phyloP scores from a whole-genome alignment of 2,888 invertebrate genomes.

The Patella ulyssiponensis region DNA sequence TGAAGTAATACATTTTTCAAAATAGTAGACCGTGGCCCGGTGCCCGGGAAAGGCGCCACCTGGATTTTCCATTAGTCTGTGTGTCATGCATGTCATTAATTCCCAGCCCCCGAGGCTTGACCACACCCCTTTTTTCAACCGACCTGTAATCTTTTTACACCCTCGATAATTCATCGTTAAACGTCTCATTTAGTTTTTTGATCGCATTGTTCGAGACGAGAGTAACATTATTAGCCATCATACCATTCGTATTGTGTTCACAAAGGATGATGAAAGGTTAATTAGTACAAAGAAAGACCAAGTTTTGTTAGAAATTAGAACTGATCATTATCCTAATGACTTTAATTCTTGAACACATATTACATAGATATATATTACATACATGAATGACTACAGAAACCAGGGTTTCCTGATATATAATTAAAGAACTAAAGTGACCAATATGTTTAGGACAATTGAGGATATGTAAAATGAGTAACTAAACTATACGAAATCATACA shows the following conservation, averaged over 20 bases:
- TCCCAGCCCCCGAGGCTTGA: not conserved
- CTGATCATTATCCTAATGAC: constrained; percentile 5
- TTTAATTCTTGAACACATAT: not conserved
- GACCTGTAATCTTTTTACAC: constrained; percentile 5
- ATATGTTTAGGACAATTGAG: too few relatives aligned
- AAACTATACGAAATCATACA: too few relatives aligned
- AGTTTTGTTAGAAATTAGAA: not conserved
- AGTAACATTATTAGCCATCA: not conserved
- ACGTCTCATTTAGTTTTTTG: constrained; percentile 1
- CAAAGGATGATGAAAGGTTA: not conserved
- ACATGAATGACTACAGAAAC: too few relatives aligned
- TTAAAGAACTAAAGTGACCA: too few relatives aligned
- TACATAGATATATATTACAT: not conserved
- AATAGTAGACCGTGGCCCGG: too few relatives aligned
- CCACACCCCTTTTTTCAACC: not conserved
- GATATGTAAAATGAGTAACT: too few relatives aligned
- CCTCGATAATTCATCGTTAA: not conserved
- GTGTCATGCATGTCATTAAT: not conserved
- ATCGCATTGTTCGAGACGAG: not conserved
- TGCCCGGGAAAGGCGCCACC: not conserved
- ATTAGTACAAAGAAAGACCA: not conserved
- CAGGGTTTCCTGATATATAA: too few relatives aligned
- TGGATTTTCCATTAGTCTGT: constrained; percentile 5
- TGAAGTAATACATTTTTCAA: too few relatives aligned
- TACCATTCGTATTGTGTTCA: not conserved